Base-by-base conservation (phyloP, 2,888 invertebrate genomes). In the Syrista parreyssii region DNA sequence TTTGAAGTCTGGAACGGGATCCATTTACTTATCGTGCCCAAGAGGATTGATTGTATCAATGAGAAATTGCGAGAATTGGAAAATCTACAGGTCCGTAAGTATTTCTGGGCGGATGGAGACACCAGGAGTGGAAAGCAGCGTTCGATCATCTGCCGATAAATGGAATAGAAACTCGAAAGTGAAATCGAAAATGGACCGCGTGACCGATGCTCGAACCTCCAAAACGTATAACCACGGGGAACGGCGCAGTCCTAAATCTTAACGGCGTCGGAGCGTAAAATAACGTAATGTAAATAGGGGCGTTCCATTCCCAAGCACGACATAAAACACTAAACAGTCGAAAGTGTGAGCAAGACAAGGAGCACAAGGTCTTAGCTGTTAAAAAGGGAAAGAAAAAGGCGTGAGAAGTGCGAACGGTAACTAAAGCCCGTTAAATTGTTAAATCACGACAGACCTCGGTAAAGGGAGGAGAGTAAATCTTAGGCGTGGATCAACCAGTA, bases 341-440 rank as follows among this genome's bases (percentile, higher is more conserved):
- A 74, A 74, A 74, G 74, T 35, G 12, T 35, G 31, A 23, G 34
- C 36, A 33, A 35, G 74, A 74, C 74, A 35, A 74, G 30, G 31
- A 33, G 74, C 74, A 74, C 74, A 74, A 74, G 74, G 74, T 74
- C 35, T 35, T 30, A 55, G 9, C 55, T 9, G 23, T 55, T 55
- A 23, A 55, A 55, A 23, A 55, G 15, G 23, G 23, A 23, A 9
- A 55, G 74, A 34, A 36, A 34, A 35, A 71, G 30, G 74, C 74
- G 35, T 35, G 71, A 71, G 31, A 71, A 12, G 71, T 32, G 31
- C 71, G 71, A 71, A 71, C 71, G 23, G 30, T 71, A 32, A 2
- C 15, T 30, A 30, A 71, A 71, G 12, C 31, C 55, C 55, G 55
- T 55, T 55, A 55, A 55, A 55, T 23, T 55, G 55, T 55, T 55